Evolutionary conservation across 2,888 invertebrate species (phyloP).

Genomic region (Temnothorax ravouxi): DNA sequence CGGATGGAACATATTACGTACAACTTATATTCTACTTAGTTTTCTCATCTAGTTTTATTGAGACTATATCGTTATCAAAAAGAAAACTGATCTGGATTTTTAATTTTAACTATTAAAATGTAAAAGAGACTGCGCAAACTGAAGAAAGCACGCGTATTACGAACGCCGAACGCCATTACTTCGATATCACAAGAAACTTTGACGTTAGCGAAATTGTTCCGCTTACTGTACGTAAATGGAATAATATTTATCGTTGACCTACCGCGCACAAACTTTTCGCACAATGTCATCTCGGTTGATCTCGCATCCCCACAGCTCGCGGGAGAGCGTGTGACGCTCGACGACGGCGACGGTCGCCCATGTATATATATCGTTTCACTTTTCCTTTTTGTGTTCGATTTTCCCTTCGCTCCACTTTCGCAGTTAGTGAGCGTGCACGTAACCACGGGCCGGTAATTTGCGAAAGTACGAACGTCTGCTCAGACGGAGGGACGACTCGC

Average conservation of each 20-base stretch:
- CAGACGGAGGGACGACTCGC: slow-evolving; percentile 75
- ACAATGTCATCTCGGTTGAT: slow-evolving; percentile 51
- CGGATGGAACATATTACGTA: neutral
- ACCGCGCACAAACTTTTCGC: slow-evolving; percentile 44
- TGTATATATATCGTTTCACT: slow-evolving; percentile 55
- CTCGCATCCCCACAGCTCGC: neutral
- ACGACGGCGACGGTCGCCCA: slow-evolving; percentile 1
- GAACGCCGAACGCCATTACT: neutral
- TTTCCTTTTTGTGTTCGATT: slow-evolving; percentile 49
- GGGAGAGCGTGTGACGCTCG: slow-evolving; percentile 27
- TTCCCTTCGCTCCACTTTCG: slow-evolving; percentile 57
- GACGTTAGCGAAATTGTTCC: slow-evolving; percentile 12
- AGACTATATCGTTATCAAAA: too few species aligned
- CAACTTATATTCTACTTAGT: neutral
- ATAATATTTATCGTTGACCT: slow-evolving; percentile 61
- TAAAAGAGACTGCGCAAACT: slow-evolving; percentile 4
- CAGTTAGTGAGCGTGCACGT: slow-evolving; percentile 63
- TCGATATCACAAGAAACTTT: slow-evolving; percentile 24
- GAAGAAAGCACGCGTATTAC: slow-evolving; percentile 13
- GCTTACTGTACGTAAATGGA: slow-evolving; percentile 44
- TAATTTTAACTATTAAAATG: neutral
- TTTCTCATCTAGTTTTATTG: too few species aligned
- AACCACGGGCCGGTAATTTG: slow-evolving; percentile 73
- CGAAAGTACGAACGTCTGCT: slow-evolving; percentile 71
- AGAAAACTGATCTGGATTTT: neutral